phyloP scores from a whole-genome alignment of 2,888 invertebrate species.

The Colostygia pectinataria region DNA sequence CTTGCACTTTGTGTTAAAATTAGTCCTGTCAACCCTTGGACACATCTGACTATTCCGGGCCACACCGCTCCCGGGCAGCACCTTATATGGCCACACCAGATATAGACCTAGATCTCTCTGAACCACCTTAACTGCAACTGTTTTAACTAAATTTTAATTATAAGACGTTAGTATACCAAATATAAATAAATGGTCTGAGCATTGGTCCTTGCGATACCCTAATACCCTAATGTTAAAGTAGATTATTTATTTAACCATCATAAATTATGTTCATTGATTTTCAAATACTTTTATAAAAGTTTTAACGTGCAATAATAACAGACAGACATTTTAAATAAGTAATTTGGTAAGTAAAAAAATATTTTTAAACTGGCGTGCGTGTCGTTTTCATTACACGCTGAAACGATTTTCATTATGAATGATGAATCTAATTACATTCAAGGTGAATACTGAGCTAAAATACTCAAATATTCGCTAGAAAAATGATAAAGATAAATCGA shows the following conservation, averaged over 20 bases:
- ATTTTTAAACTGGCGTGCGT: no score
- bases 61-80: conserved; percentile 40
- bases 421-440: conserved; percentile 23
- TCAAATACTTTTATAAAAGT: no score
- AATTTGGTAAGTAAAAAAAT: background rate
- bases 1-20: background rate
- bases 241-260: no score
- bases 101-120: conserved; percentile 40
- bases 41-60: conserved; percentile 49
- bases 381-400: background rate
- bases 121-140: background rate
- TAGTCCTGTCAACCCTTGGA: conserved; percentile 38
- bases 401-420: conserved; percentile 1
- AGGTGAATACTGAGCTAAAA: conserved; percentile 18
- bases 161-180: background rate
- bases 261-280: no score
- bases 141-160: background rate
- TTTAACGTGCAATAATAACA: no score
- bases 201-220: background rate
- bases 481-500: no score
- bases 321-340: background rate
- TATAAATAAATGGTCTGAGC: background rate
- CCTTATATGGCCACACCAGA: conserved; percentile 53
- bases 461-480: conserved; percentile 11
- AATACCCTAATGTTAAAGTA: background rate